Evolutionary conservation across 2,797 vertebrate species (phyloP), one percentile per base, ranked within the genome.

Genomic region (Limnodromus scolopaceus): DNA sequence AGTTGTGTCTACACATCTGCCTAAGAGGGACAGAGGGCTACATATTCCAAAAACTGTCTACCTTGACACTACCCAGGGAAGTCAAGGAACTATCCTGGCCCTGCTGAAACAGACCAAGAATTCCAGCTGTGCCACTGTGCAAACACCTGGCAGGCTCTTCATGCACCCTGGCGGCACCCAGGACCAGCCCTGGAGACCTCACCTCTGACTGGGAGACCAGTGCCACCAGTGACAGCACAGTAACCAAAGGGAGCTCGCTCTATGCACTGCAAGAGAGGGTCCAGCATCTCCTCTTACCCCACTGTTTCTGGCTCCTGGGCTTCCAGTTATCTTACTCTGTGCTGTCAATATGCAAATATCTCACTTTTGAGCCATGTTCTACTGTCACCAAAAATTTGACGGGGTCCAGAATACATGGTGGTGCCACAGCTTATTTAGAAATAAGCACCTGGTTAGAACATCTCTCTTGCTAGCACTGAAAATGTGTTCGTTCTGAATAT

Each of bases 351-450:
- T 2, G 3, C n/a, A 78, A 34, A 69, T 51, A 84, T 5, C 19
- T 75, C 74, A 32, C 6, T 86, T 83, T 32, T 10, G 6, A n/a
- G 51, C 28, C 30, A 19, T 20, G 13, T 14, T 90, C 1, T 3
- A 45, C n/a, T 15, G 23, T 22, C 10, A 57, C 6, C 24, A 55
- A 71, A 54, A 58, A 34, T 30, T 3, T 63, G 5, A 38, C 8
- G 5, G 6, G 16, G 10, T 34, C 16, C 39, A 83, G 61, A 51
- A 53, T 9, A 68, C 11, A 8, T 5, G 63, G 30, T 46, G 25
- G 10, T 91, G 27, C 38, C 41, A 49, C 78, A 75, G 23, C 12
- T 80, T 27, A 43, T 61, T 83, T 61, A 85, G 79, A 84, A 91
- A 43, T 46, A 71, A 78, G 38, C 10, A 25, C 49, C 53, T 71